Percentiles rank a stretch among this genome's conserved stretches.
Evolutionary conservation across 2,113 vertebrate genomes (phyloP).

Genomic region (Notechis scutatus): DNA sequence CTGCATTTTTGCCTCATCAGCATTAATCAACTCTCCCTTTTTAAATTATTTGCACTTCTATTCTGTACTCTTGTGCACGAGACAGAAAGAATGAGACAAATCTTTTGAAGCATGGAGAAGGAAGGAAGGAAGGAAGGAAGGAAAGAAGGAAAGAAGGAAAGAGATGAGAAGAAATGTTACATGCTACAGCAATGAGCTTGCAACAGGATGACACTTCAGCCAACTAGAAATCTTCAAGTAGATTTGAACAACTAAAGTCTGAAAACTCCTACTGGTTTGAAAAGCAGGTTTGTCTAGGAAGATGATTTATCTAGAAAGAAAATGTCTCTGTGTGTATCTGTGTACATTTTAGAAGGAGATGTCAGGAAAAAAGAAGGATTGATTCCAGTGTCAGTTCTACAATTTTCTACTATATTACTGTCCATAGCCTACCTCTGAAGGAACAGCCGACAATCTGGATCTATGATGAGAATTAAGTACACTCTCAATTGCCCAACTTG

Average conservation of each 20-base stretch:
- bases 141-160: too few species aligned
- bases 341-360: not conserved
- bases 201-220: not conserved
- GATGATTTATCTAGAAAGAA: not conserved
- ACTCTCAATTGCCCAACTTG: not conserved
- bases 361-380: not conserved
- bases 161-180: not conserved
- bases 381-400: not conserved
- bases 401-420: not conserved
- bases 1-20: not conserved
- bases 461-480: not conserved
- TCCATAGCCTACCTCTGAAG: not conserved
- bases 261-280: not conserved
- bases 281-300: not conserved
- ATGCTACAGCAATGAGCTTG: not conserved
- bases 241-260: not conserved
- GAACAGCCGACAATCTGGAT: not conserved
- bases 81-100: not conserved
- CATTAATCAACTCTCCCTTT: not conserved
- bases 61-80: not conserved
- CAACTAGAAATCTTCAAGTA: not conserved
- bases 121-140: not conserved
- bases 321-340: not conserved
- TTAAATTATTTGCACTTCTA: not conserved
- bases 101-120: not conserved